Base-by-base conservation (phyloP, 2,797 vertebrate genomes). In the Benthosema pterotum region DNA sequence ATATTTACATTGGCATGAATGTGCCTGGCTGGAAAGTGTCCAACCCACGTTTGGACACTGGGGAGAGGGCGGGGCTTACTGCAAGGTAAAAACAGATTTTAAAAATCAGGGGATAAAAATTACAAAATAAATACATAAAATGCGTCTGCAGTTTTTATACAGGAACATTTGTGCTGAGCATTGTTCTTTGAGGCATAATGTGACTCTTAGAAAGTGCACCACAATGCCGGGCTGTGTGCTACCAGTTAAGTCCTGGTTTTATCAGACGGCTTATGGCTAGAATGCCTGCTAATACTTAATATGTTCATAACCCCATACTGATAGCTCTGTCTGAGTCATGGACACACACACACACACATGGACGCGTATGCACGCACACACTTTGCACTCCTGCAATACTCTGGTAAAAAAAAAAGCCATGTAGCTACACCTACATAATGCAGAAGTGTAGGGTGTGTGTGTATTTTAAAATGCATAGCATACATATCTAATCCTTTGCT, bases 221-320 rank as follows among this genome's bases (percentile, higher is more conserved):
- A 5, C 64, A 67, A 57, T 70, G 67, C 78, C 64, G 50, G 61
- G 51, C 58, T 83, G 65, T 67, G n/a, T 58, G 77, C 72, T 79
- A 63, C 60, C 16, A 72, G 63, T 61, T 73, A 55, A 61, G 56
- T 53, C 58, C 67, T 50, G 47, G 65, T 63, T n/a, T 79, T 72
- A 82, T 83, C 83, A 75, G 42, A 49, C 49, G 12, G 63, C 69
- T 87, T 72, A 73, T 13, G 28, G 45, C 60, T 58, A 45, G 43
- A 60, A 75, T 76, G 72, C 63, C 75, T 66, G 57, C 57, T 83
- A 77, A 82, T 82, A 52, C 53, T 80, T 80, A 75, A 78, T 82
- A 82, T 72, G 57, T 77, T 77, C 51, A 49, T 62, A 74, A 57
- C 57, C 13, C 22, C 63, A 58, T 65, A 74, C 57, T 16, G 22